Evolutionary conservation across 2,888 invertebrate species (phyloP).

Genomic region (Uloborus plumipes): DNA sequence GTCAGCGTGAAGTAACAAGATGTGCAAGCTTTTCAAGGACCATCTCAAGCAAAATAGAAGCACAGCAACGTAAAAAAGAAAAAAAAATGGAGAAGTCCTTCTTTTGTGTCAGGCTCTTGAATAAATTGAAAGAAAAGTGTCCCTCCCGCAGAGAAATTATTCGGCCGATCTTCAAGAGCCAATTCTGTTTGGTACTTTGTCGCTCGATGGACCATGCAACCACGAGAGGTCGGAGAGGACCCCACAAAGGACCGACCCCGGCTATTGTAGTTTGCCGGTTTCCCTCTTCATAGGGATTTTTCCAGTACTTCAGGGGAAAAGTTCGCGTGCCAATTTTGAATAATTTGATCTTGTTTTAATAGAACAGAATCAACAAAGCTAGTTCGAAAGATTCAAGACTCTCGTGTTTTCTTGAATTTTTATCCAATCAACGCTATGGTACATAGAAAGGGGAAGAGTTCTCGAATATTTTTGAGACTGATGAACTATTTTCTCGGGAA

Average conservation of each 20-base stretch:
- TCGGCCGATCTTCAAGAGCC: slow-evolving; percentile 50
- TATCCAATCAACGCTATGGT: no score
- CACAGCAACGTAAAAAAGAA: neutral
- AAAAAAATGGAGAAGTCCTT: neutral
- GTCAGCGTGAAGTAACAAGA: no score
- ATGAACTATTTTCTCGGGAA: no score
- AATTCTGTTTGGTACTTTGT: slow-evolving; percentile 52
- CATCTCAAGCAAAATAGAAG: no score
- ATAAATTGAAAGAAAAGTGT: slow-evolving; percentile 27
- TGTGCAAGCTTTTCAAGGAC: no score
- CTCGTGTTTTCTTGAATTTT: no score
- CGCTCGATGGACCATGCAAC: slow-evolving; percentile 36
- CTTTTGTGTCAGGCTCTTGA: slow-evolving; percentile 12
- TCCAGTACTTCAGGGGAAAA: neutral
- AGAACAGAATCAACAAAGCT: no score
- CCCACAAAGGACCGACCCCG: neutral
- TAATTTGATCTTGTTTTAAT: no score
- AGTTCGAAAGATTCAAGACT: no score
- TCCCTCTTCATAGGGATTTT: slow-evolving; percentile 1
- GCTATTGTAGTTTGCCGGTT: neutral
- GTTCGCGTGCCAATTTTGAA: slow-evolving; percentile 7
- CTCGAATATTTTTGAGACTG: no score
- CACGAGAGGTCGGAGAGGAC: no score
- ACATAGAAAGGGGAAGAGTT: no score
- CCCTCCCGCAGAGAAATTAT: slow-evolving; percentile 42